Base-by-base conservation (phyloP, 2,113 vertebrate genomes). In the Corythaixoides concolor region DNA sequence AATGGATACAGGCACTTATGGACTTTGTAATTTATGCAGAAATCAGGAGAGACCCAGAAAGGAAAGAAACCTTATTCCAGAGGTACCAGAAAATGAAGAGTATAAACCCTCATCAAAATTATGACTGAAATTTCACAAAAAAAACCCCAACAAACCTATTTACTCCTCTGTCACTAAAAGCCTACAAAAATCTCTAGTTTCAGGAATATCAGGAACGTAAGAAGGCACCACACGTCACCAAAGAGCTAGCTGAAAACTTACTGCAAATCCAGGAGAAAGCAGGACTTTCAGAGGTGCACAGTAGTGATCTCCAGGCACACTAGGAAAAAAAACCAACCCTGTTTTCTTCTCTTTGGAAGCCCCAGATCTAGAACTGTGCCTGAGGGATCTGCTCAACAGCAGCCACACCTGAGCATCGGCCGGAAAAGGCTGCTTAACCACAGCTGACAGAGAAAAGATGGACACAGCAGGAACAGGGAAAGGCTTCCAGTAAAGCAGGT, bases 401-500 rank as follows among this genome's bases (percentile, higher is more conserved):
- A 45, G 74, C 70, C 90, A 76, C 62, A 76, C 62, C 80, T 95
- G 94, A 72, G 35, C 16, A 23, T 27, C 6, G 4, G 69, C 45
- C 1, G 0, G 92, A 77, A 96, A 90, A 80, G 58, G 60, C 75
- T 89, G 76, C 53, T 79, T 87, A 85, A 86, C 75, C 89, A 78
- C 64, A 85, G 73, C 2, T 69, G 86, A 58, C 73, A 87, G 53
- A 87, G 58, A 67, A 90, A 73, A 97, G 73, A 77, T 3, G 83
- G 68, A 75, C 66, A 68, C 88, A 80, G 89, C 4, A 1, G 90
- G 87, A 93, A 87, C 1, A 14, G 58, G 67, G 37, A 68, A 92
- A 82, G 69, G 74, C 87, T 89, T 45, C 74, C 72, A 82, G 77
- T 66, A 89, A 96, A 94, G 59, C 84, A 95, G 91, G 94, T 85